phyloP scores from a whole-genome alignment of 2,888 invertebrate genomes.

The Scaptomyza flava region DNA sequence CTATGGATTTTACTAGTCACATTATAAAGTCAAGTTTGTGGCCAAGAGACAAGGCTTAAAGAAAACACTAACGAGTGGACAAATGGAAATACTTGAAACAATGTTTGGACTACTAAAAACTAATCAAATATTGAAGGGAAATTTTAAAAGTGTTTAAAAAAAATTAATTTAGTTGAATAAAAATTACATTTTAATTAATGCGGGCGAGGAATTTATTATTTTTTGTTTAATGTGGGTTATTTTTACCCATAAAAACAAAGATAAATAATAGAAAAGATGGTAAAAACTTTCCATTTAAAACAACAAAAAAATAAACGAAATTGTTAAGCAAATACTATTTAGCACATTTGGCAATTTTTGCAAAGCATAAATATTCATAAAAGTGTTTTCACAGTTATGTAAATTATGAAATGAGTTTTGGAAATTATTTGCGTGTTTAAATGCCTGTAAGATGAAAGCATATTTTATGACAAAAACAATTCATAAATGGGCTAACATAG shows the following conservation, averaged over 20 bases:
- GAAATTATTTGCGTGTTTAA: conserved; percentile 14
- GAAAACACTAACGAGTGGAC: neutral
- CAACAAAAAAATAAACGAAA: conserved; percentile 4
- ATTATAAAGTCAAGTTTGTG: conserved; percentile 30
- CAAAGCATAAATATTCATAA: conserved; percentile 39
- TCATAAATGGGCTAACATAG: conserved; percentile 33
- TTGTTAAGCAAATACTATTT: conserved; percentile 33
- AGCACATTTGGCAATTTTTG: conserved; percentile 39
- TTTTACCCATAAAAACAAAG: too few species aligned
- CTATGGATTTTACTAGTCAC: conserved; percentile 40
- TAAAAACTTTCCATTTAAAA: too few species aligned
- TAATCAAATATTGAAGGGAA: neutral
- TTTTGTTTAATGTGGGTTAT: too few species aligned
- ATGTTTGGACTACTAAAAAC: neutral
- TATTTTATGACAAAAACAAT: conserved; percentile 31
- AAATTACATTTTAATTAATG: neutral
- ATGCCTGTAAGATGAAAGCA: conserved; percentile 8
- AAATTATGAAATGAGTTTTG: conserved; percentile 49
- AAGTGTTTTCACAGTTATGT: conserved; percentile 8
- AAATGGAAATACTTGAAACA: neutral
- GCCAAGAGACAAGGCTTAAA: neutral
- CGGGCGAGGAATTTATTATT: too few species aligned
- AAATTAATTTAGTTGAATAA: neutral
- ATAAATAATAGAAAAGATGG: too few species aligned
- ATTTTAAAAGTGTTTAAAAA: neutral